Percentiles rank a stretch among this genome's conserved stretches.
phyloP scores from a whole-genome alignment of 2,888 invertebrate genomes.

The Agrilus cyanescens region DNA sequence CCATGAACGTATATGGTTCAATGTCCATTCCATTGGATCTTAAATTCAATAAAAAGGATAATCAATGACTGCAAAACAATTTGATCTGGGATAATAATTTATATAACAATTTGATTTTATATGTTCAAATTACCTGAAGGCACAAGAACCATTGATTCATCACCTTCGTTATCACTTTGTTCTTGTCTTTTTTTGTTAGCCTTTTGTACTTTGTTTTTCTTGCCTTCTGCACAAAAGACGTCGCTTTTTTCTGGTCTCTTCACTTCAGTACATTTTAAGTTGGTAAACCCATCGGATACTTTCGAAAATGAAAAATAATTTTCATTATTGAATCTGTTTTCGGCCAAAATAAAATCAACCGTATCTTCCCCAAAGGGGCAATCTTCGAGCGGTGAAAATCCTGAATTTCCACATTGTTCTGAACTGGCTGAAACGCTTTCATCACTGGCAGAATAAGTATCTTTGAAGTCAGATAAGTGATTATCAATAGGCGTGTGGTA shows the following conservation, averaged over 20 bases:
- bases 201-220: no score
- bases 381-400: conserved; percentile 17
- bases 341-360: conserved; percentile 26
- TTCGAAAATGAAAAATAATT: no score
- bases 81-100: background rate
- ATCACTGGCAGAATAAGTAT: conserved; percentile 8
- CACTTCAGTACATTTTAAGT: no score
- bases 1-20: conserved; percentile 48
- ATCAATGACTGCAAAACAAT: background rate
- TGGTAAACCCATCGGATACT: no score
- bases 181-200: background rate
- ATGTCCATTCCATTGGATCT: conserved; percentile 55
- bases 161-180: conserved; percentile 17
- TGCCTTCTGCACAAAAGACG: no score
- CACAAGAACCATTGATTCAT: conserved; percentile 32
- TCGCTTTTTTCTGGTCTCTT: no score
- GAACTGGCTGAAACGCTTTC: conserved; percentile 14
- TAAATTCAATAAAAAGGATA: conserved; percentile 14
- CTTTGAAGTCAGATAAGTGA: background rate
- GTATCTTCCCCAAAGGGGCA: conserved; percentile 18
- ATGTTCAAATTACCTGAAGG: conserved; percentile 29
- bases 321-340: conserved; percentile 4
- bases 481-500: conserved; percentile 10
- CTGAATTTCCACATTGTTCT: conserved; percentile 4
- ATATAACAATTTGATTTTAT: background rate